Evolutionary conservation across 2,888 invertebrate species (phyloP), one percentile per base, ranked within the genome.

Genomic region (Margaritifera margaritifera): DNA sequence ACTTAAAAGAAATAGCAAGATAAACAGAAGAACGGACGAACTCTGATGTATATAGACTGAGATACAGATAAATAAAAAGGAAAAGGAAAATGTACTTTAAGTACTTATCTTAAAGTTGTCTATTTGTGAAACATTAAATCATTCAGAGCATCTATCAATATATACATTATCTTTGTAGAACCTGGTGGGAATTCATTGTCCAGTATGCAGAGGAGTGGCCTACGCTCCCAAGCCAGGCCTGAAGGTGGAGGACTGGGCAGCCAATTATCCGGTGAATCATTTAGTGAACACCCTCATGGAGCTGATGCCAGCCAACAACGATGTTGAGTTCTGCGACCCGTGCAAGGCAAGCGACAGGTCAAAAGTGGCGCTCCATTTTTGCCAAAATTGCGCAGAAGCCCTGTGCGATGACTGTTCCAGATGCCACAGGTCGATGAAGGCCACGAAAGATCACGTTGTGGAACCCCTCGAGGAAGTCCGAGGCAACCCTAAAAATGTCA

Each of bases 381-480:
- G 80, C 55, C 71, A 77, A 25, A 73, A 80, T 25, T 80, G 80
- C 56, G 25, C 67, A 18, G 80, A 80, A 60, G 75, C 78, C 6
- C 57, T 80, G 15, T 80, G 80, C 31, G 75, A 75, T 25, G 78
- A 78, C 15, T 78, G 78, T 53, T 68, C 77, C 15, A 74, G 74
- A 54, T 77, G 74, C 62, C 80, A 80, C 63, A 69, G 69, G 56
- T 73, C 80, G 1, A 76, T 80, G 66, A 78, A 78, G 52, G 77
- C 78, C 8, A 75, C 80, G 18, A 76, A 72, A 53, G 68, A 66
- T 20, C 80, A 80, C 62, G 74, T 73, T 59, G 71, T 80, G 1
- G 64, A 71, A 11, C 74, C 74, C 11, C 64, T 80, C 18, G 70
- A 74, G 61, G 72, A 75, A 54, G 77, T 78, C 6, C 63, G 74